These are phyloP conservation scores for Caenorhabditis elegans DNA, from an alignment of 1,140 invertebrate genomes.

Conservation along the genomic window WBcel235 BX284605.5:9679001-9679500, in stretches of 20 bases:
- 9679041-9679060: no score
- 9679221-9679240: not conserved
- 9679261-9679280: not conserved
- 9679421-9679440: slow-evolving; percentile 20
- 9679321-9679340: not conserved
- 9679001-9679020: not conserved
- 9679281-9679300: not conserved
- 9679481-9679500: not conserved
- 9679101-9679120: not conserved
- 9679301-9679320: slow-evolving; percentile 7
- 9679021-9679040: no score
- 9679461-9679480: not conserved
- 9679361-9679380: not conserved
- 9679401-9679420: not conserved
- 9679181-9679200: not conserved
- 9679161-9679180: no score
- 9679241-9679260: no score
- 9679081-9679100: no score
- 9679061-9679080: no score
- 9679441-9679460: not conserved
- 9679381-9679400: not conserved
- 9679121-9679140: not conserved
- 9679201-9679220: not conserved
- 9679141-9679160: not conserved
- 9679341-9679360: not conserved